Conservation (phyloP, 2,797 vertebrate genomes). For the Vireo griseus region DNA sequence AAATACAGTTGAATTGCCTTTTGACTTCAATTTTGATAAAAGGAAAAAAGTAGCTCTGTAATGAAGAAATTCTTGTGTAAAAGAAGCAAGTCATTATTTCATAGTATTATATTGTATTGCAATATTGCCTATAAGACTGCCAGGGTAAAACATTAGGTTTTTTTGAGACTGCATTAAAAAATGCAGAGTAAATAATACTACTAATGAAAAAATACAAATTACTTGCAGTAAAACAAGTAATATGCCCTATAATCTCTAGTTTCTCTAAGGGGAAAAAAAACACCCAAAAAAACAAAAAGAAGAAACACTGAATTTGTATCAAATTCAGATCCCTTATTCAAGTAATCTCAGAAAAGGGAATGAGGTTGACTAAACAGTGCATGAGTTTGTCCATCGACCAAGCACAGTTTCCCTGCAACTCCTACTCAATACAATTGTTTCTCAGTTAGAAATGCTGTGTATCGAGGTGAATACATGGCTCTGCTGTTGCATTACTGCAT, state of each 20-base stretch:
- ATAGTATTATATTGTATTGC: background rate
- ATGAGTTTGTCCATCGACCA: background rate
- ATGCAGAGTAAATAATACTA: background rate
- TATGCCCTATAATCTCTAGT: background rate
- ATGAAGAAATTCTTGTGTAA: background rate
- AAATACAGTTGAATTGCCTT: background rate
- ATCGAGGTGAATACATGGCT: accelerated
- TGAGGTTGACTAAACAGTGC: background rate
- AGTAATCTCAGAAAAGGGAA: background rate
- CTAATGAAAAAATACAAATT: background rate
- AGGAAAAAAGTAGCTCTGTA: background rate
- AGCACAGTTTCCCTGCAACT: background rate
- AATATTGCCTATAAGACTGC: background rate
- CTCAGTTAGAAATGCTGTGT: background rate
- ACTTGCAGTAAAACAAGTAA: background rate
- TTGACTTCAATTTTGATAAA: background rate
- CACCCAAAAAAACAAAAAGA: background rate
- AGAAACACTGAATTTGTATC: background rate
- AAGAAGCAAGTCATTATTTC: background rate
- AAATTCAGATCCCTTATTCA: background rate
- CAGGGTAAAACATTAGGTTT: background rate
- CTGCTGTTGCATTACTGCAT: background rate
- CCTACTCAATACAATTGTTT: background rate
- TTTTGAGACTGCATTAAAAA: background rate
- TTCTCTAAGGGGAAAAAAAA: background rate